Evolutionary conservation across 2,113 vertebrate species (phyloP).

Genomic region (Pagrus major): DNA sequence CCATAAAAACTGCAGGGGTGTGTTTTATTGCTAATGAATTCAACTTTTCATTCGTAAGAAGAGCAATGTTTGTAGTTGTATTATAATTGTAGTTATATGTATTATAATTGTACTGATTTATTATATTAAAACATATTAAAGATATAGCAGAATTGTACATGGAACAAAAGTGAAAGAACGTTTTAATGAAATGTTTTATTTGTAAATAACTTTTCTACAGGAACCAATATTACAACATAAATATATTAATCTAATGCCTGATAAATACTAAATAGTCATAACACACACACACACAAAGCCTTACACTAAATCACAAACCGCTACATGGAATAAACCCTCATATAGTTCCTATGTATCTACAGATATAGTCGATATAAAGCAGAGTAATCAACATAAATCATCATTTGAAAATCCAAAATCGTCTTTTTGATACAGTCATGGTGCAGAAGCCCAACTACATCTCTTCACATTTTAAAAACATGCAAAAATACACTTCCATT

Average conservation of each 20-base stretch:
- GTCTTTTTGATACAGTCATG: not conserved
- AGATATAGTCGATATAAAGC: slow-evolving; percentile 6
- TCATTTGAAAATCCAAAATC: slow-evolving; percentile 7
- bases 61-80: no score
- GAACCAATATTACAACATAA: slow-evolving; percentile 4
- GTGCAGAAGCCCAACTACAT: not conserved
- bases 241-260: slow-evolving; percentile 26
- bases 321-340: not conserved
- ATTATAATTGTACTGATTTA: no score
- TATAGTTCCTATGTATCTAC: not conserved
- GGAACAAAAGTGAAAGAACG: not conserved
- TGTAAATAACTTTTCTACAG: not conserved
- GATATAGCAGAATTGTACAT: not conserved
- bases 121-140: not conserved
- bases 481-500: not conserved
- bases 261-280: slow-evolving; percentile 24
- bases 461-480: not conserved
- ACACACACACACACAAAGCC: not conserved
- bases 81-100: no score
- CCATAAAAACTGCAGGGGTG: no score
- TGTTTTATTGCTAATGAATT: no score
- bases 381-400: not conserved
- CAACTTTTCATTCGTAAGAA: no score
- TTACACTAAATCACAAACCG: not conserved
- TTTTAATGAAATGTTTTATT: slow-evolving; percentile 28